Evolutionary conservation across 1,140 invertebrate species (phyloP), one percentile per base, ranked within the genome.

Genomic region (Papilio dardanus): DNA sequence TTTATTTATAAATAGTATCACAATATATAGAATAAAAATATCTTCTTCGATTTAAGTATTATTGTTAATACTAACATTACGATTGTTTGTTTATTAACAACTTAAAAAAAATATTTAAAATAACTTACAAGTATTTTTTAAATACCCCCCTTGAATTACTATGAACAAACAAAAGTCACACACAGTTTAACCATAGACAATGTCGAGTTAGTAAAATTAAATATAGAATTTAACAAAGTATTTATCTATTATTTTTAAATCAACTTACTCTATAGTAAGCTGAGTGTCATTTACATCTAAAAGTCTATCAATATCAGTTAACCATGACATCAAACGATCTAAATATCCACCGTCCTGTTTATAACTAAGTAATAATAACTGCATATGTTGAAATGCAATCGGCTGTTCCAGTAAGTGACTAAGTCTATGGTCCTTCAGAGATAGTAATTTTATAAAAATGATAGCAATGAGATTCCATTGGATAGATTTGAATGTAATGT

Each of bases 401-500:
- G 88, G 86, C 31, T 89, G 88, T 12, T 89, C 83, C 42, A 94
- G 79, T 71, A 88, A 79, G 37, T 85, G 77, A 21, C 87, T 81
- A 33, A 94, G 76, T 35, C 84, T 84, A n/a, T 75, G 77, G 78
- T 94, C 88, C 77, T 90, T 82, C 0, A 94, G 76, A n/a, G 92
- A 93, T 14, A 94, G 88, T 78, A 95, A 88, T 78, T 94, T 92
- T 50, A 95, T 89, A 77, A 95, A 88, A 28, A 95, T 87, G 69
- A 95, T 85, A 8, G 92, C 92, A 62, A 95, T 94, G 67, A 95
- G 84, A 76, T 88, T 94, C 94, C 95, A 95, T 75, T 95, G 91
- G 31, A 92, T 83, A 0, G 94, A 94, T 77, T 95, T 95, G 77
- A 95, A 95, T 80, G 94, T 94, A 21, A 95, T 94, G 83, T 95